Evolutionary conservation across 2,797 vertebrate species (phyloP), one percentile per base, ranked within the genome.

Genomic region (Macrochelys suwanniensis): DNA sequence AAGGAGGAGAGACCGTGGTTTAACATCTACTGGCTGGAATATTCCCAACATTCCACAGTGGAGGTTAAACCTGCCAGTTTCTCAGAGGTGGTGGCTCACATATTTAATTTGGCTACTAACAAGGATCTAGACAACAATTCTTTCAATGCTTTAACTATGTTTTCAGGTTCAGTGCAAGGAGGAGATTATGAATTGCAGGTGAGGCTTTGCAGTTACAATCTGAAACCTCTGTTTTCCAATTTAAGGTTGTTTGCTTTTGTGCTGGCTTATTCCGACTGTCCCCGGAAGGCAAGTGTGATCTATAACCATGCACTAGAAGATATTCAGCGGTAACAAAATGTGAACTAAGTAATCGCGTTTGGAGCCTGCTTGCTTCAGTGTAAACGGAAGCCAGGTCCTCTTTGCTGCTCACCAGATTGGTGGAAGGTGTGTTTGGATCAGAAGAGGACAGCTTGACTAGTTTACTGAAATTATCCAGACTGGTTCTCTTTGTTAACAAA

Each of bases 221-320:
- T 87, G 93, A 96, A 97, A 97, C 90, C 92, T 96, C 92, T 94
- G 94, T 95, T 96, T 97, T 95, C 94, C 97, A 95, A 93, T 93
- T 97, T 97, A 96, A 97, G 95, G 96, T 96, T 86, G 79, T 97
- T 96, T 95, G 95, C 92, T 97, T 97, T 97, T 96, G 92, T 96
- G 90, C 90, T 91, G 68, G 90, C 97, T 97, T 97, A 95, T 96
- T 97, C 95, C 79, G 49, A 76, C 92, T 97, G 96, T 97, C 97
- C 96, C 97, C 93, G 86, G 94, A 93, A 97, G 97, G 96, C 96
- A 97, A 97, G 95, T 84, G 95, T 97, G 96, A 97, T 97, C 94
- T 97, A 97, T 95, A 89, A 90, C 97, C 53, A 90, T 86, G 90
- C 54, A 17, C 88, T 71, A 83, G 97, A 97, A 95, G 95, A 97